Conservation (phyloP, 2,888 invertebrate species). For the Orgyia antiqua region DNA sequence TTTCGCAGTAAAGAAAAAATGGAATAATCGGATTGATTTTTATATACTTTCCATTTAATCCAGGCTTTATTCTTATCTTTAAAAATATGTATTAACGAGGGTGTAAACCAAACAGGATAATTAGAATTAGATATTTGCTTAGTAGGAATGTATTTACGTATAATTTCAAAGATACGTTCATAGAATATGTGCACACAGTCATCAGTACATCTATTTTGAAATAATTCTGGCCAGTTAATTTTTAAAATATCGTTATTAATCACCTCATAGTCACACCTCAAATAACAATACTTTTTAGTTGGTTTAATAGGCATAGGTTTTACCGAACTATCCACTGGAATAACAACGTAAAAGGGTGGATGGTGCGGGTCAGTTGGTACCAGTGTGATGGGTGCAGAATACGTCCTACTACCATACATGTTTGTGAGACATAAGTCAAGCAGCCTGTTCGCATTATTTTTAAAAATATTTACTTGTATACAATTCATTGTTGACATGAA, state of each 20-base stretch:
- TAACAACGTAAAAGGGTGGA: not conserved
- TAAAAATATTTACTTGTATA: not conserved
- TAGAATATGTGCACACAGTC: not conserved
- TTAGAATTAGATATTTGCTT: not conserved
- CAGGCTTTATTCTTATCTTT: not conserved
- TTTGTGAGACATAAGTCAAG: too few species aligned
- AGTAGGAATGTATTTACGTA: not conserved
- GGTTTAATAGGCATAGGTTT: not conserved
- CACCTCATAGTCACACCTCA: not conserved
- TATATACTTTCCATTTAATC: not conserved
- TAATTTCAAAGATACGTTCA: not conserved
- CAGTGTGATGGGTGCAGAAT: conserved; percentile 1
- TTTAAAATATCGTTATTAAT: not conserved
- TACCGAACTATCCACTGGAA: not conserved
- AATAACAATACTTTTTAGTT: not conserved
- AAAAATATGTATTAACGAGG: not conserved
- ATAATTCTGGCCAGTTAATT: not conserved
- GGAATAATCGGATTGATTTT: not conserved
- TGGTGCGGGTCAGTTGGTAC: not conserved
- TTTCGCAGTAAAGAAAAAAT: not conserved
- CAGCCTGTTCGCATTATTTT: not conserved
- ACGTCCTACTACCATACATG: not conserved
- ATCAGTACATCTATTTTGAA: not conserved
- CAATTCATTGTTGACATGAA: not conserved
- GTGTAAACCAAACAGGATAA: not conserved